Percentiles rank a stretch among this genome's conserved stretches.
Conservation (phyloP, 1,140 invertebrate genomes). For the Pogonomyrmex californicus region DNA sequence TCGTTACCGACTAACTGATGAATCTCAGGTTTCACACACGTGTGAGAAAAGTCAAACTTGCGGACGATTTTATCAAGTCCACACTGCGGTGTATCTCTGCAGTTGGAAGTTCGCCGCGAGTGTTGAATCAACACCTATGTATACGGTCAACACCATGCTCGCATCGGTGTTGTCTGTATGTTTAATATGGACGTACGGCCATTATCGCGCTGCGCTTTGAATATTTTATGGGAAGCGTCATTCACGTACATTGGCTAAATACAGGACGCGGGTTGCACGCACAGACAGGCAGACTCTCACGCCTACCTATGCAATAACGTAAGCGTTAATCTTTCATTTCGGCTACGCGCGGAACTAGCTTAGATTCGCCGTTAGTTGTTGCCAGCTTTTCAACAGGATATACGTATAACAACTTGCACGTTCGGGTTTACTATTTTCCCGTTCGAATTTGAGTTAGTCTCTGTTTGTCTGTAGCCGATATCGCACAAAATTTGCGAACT, state of each 20-base stretch:
- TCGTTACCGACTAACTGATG: background rate
- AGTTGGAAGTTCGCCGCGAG: slow-evolving; percentile 62
- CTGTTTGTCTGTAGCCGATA: slow-evolving; percentile 4
- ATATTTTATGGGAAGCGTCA: slow-evolving; percentile 72
- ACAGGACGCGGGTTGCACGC: background rate
- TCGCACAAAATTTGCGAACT: background rate
- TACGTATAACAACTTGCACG: slow-evolving; percentile 1
- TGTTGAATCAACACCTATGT: slow-evolving; percentile 72
- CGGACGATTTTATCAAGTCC: slow-evolving; percentile 70
- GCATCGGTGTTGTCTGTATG: slow-evolving; percentile 69
- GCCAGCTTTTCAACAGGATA: slow-evolving; percentile 32
- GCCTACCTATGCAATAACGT: background rate
- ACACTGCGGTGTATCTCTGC: slow-evolving; percentile 47
- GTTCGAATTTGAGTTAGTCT: slow-evolving; percentile 25
- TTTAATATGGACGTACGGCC: slow-evolving; percentile 77
- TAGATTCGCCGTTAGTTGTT: slow-evolving; percentile 49
- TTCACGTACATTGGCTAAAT: slow-evolving; percentile 50
- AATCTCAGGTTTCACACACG: slow-evolving; percentile 68
- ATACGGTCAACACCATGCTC: slow-evolving; percentile 11
- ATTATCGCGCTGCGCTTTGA: slow-evolving; percentile 77
- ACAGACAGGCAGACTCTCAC: background rate
- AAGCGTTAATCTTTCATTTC: slow-evolving; percentile 70
- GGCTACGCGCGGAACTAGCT: slow-evolving; percentile 26
- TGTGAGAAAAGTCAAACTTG: slow-evolving; percentile 54
- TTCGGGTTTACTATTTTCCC: slow-evolving; percentile 40